Evolutionary conservation across 2,888 invertebrate genomes (phyloP), one percentile per base, ranked within the genome.

Genomic region (Nasonovia ribisnigri): DNA sequence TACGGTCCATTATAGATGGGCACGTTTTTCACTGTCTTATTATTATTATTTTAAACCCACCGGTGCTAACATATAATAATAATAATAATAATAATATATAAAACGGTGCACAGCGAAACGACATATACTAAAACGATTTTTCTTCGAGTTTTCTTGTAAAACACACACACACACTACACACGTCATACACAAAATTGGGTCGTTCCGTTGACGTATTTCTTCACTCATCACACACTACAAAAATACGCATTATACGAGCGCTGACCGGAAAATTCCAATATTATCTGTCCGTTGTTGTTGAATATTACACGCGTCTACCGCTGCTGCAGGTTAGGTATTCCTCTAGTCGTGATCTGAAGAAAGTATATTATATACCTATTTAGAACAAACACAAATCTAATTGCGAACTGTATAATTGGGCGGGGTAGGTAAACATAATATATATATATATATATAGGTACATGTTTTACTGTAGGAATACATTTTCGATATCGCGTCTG

Each of bases 201-300:
- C 93, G 93, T 93, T 93, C 93, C 93, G 90, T 90, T 88, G 93
- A 90, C 90, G 89, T 90, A n/a, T 57, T 90, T 60, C 84, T 84
- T 84, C n/a, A n/a, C 90, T 90, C 93, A 90, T 90, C 93, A 84
- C 51, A 84, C 26, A 54, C 77, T 36, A 77, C 77, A 84, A 60
- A 67, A 87, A 54, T 29, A 36, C 90, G 93, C 46, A 93, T 93
- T 90, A 93, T 57, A 93, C 93, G 93, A 86, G 90, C 93, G 48
- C 93, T 93, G 93, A 93, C 93, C 93, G 93, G 93, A 93, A 93
- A 93, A 93, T 93, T 93, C 93, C 93, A 86, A 93, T 93, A 86
- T 90, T 90, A 90, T 93, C 93, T 86, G 90, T 60, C n/a, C 92
- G 88, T n/a, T 87, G 48, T 77, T 67, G 67, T 77, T 77, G 36